Evolutionary conservation across 2,797 vertebrate species (phyloP).

Genomic region (Malacoraja senta): DNA sequence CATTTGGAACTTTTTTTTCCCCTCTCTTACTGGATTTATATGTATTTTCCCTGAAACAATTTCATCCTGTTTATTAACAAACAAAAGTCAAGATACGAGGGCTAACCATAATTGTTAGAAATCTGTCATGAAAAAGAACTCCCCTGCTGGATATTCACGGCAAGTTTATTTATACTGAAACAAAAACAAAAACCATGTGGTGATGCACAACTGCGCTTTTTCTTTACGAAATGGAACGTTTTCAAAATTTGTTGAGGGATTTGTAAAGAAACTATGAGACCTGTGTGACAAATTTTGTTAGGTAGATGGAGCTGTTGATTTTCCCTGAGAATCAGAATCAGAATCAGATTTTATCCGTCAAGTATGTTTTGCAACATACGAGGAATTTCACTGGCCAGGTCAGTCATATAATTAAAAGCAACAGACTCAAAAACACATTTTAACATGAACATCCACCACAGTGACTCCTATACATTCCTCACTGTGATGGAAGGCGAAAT

Average conservation of each 20-base stretch:
- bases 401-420: too few species aligned
- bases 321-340: not conserved
- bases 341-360: too few species aligned
- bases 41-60: conserved; percentile 37
- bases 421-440: too few species aligned
- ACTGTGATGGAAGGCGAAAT: too few species aligned
- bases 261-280: not conserved
- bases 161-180: conserved; percentile 23
- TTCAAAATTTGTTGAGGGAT: not conserved
- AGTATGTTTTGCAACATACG: too few species aligned
- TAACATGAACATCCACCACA: too few species aligned
- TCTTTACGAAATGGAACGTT: not conserved
- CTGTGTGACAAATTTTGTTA: not conserved
- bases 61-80: not conserved
- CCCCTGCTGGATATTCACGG: not conserved
- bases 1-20: not conserved
- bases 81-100: not conserved
- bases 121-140: not conserved
- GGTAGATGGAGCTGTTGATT: not conserved
- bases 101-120: not conserved
- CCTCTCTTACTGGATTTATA: not conserved
- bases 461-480: too few species aligned
- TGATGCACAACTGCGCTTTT: not conserved
- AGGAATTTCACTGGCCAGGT: too few species aligned
- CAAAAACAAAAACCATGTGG: conserved; percentile 28